Percentiles rank a stretch among this genome's conserved stretches.
phyloP scores from a whole-genome alignment of 2,888 invertebrate genomes.

The Athripsodes cinereus region DNA sequence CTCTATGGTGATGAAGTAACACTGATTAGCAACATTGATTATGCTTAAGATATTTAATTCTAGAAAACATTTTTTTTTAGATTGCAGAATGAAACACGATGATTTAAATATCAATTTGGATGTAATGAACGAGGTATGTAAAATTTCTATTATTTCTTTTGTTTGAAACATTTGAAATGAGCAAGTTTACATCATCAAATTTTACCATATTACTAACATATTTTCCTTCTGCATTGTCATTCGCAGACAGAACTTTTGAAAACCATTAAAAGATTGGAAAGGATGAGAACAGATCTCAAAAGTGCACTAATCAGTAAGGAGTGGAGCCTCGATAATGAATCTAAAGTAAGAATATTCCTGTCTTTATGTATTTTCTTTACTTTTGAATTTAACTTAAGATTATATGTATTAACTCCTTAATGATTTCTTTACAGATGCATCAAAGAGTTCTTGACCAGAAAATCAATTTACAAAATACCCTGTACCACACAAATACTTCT shows the following conservation, averaged over 20 bases:
- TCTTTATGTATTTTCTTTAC: background rate
- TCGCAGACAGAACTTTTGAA: slow-evolving; percentile 44
- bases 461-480: slow-evolving; percentile 46
- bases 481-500: slow-evolving; percentile 47
- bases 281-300: slow-evolving; percentile 46
- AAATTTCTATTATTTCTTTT: background rate
- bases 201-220: background rate
- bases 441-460: slow-evolving; percentile 37
- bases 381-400: too few relatives aligned
- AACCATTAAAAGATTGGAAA: slow-evolving; percentile 46
- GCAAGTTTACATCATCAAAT: too few relatives aligned
- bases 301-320: slow-evolving; percentile 48
- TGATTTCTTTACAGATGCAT: slow-evolving; percentile 18
- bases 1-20: too few relatives aligned
- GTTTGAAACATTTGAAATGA: too few relatives aligned
- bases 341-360: slow-evolving; percentile 38
- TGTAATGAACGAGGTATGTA: slow-evolving; percentile 41
- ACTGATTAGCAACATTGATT: too few relatives aligned
- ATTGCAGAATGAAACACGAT: slow-evolving; percentile 48
- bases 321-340: slow-evolving; percentile 49
- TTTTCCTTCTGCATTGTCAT: background rate
- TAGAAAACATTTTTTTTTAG: too few relatives aligned
- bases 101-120: slow-evolving; percentile 49
- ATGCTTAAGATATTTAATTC: too few relatives aligned
- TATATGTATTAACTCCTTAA: too few relatives aligned